Evolutionary conservation across 2,888 invertebrate species (phyloP).

Genomic region (Rhodophaea formosa): DNA sequence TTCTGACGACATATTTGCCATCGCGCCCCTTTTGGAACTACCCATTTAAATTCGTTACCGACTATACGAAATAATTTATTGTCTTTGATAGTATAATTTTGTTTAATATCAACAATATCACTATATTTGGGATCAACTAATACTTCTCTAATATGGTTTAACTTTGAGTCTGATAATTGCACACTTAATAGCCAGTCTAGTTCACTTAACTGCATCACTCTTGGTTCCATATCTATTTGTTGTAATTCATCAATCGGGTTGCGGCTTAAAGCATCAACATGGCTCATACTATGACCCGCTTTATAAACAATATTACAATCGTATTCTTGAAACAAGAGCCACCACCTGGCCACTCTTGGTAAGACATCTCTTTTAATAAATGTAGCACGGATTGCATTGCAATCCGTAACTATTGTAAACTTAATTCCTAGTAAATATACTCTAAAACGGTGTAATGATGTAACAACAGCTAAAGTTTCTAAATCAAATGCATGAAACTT

Average conservation of each 20-base stretch:
- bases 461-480: constrained; percentile 26
- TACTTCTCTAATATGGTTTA: neutral
- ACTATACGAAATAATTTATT: neutral
- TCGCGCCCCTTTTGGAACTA: no score
- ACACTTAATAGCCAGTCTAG: constrained; percentile 9
- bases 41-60: no score
- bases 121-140: neutral
- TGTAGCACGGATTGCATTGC: no score
- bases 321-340: no score
- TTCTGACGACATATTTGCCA: no score
- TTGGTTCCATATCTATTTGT: no score
- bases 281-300: no score
- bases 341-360: no score
- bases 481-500: constrained; percentile 26
- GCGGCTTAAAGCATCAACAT: constrained; percentile 11
- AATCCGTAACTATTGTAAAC: constrained; percentile 28
- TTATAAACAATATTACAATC: no score
- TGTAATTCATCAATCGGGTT: constrained; percentile 20
- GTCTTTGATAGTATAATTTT: constrained; percentile 1
- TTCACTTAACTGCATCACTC: neutral
- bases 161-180: constrained; percentile 1
- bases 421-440: constrained; percentile 28
- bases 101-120: constrained; percentile 7
- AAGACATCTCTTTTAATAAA: no score
- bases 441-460: constrained; percentile 24